These are phyloP conservation scores for Phengaris arion DNA, from an alignment of 2,888 invertebrate species.

Conservation along the genomic window DNA sequence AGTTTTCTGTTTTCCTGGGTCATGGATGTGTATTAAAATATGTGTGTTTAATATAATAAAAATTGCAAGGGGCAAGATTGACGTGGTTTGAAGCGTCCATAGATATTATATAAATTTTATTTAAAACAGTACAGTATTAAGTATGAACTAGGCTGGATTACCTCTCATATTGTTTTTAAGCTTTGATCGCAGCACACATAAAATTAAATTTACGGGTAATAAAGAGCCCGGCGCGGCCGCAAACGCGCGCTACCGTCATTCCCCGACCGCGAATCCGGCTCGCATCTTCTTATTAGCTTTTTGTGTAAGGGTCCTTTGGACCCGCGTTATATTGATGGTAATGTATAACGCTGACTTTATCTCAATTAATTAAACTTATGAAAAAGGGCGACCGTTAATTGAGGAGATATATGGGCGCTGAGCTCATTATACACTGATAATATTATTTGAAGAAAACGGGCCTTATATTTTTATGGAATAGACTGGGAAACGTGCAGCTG, in stretches of 20 bases:
- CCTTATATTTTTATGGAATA: background rate
- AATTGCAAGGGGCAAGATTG: too few species aligned
- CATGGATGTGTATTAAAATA: too few species aligned
- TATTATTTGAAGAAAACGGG: background rate
- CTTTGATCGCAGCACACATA: constrained; percentile 52
- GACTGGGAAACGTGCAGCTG: too few species aligned
- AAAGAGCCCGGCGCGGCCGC: constrained; percentile 62
- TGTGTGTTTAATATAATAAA: too few species aligned
- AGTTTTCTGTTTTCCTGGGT: too few species aligned
- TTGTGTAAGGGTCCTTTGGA: constrained; percentile 24
- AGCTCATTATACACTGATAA: background rate
- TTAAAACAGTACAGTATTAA: constrained; percentile 28
- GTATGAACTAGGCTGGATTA: constrained; percentile 40
- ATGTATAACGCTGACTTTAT: constrained; percentile 22
- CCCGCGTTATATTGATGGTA: constrained; percentile 24
- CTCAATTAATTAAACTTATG: constrained; percentile 21
- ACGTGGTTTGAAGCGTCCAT: too few species aligned
- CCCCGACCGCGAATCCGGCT: constrained; percentile 58
- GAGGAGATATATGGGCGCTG: background rate
- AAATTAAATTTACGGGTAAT: constrained; percentile 68
- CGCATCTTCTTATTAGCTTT: constrained; percentile 41
- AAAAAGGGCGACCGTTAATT: constrained; percentile 15
- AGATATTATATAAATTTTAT: too few species aligned
- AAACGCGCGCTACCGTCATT: constrained; percentile 62
- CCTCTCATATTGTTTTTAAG: constrained; percentile 42